Percentiles rank a stretch among this genome's conserved stretches.
Conservation (phyloP, 2,888 invertebrate genomes). For the Celastrina argiolus region DNA sequence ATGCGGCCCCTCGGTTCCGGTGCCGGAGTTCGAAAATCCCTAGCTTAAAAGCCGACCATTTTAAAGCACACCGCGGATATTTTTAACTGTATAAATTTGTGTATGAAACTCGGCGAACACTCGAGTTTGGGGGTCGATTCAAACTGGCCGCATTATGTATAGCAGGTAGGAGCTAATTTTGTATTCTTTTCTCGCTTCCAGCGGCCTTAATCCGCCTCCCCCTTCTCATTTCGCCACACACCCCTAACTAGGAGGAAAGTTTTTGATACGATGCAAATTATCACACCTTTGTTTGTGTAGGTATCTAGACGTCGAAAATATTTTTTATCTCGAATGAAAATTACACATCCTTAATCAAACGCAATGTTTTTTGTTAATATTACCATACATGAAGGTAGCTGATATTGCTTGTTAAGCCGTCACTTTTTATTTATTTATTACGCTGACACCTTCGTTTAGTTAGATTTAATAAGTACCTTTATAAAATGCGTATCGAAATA, state of each 20-base stretch:
- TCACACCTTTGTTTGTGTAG: slow-evolving; percentile 21
- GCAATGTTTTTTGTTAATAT: neutral
- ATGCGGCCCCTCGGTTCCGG: slow-evolving; percentile 70
- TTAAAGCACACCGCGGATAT: slow-evolving; percentile 43
- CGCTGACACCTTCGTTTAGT: no score
- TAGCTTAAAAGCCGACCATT: slow-evolving; percentile 55
- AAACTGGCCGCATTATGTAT: slow-evolving; percentile 64
- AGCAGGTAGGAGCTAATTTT: slow-evolving; percentile 77
- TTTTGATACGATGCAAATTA: slow-evolving; percentile 50
- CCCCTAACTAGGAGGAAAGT: slow-evolving; percentile 71
- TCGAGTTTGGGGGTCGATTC: slow-evolving; percentile 36
- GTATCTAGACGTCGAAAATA: neutral
- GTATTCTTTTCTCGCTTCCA: slow-evolving; percentile 76
- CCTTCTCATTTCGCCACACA: slow-evolving; percentile 44
- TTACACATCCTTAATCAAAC: neutral
- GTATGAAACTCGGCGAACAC: slow-evolving; percentile 30
- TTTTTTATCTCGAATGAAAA: slow-evolving; percentile 3
- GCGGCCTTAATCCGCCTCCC: slow-evolving; percentile 72
- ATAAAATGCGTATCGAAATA: no score
- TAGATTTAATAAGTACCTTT: no score
- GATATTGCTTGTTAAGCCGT: no score
- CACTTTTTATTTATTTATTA: no score
- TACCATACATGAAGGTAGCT: no score
- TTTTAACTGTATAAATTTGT: slow-evolving; percentile 38
- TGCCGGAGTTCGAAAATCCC: slow-evolving; percentile 68